Evolutionary conservation across 2,888 invertebrate genomes (phyloP).

Genomic region (Epinotia bilunana): DNA sequence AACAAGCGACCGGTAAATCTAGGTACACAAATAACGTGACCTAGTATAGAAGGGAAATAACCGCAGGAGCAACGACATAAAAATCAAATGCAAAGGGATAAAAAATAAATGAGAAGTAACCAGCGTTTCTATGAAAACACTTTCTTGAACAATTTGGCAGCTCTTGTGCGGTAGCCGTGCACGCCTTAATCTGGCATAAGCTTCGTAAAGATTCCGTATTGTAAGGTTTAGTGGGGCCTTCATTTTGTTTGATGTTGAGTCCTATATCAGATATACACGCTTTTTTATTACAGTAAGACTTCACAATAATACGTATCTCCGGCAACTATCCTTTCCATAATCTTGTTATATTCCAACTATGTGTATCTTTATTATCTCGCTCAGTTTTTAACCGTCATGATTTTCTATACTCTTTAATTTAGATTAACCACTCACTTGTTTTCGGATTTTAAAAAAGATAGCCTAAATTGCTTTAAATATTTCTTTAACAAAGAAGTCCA

Average conservation of each 20-base stretch:
- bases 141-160: slow-evolving; percentile 26
- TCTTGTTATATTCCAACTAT: not conserved
- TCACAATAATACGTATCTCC: slow-evolving; percentile 26
- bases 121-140: not conserved
- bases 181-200: slow-evolving; percentile 39
- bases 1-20: not conserved
- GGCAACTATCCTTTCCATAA: not conserved
- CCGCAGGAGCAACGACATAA: not conserved
- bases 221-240: slow-evolving; percentile 41
- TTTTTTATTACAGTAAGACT: slow-evolving; percentile 40
- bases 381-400: not conserved
- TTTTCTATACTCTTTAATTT: not conserved
- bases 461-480: no score
- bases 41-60: not conserved
- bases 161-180: slow-evolving; percentile 36
- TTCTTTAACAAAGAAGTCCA: no score
- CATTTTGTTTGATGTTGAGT: slow-evolving; percentile 43
- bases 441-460: no score
- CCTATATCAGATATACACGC: slow-evolving; percentile 36
- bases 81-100: not conserved
- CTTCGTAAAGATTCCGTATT: slow-evolving; percentile 39
- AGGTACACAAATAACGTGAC: not conserved
- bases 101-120: not conserved
- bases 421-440: no score
- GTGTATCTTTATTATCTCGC: not conserved